These are phyloP conservation scores for Amblyopsis rosae DNA, from an alignment of 2,113 vertebrate species.

Conservation along the genomic window DNA sequence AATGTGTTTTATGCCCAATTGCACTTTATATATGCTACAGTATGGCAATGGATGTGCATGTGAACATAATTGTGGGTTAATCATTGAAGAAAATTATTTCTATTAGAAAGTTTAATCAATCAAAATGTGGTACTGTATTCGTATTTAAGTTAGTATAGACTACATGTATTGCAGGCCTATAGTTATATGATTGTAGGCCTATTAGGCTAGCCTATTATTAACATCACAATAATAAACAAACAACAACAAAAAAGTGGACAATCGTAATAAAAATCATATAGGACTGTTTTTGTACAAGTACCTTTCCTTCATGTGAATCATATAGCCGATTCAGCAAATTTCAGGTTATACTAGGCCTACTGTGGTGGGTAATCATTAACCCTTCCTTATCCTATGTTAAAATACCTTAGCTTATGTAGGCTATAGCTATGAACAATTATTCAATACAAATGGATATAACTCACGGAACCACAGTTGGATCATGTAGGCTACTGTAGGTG, in stretches of 20 bases:
- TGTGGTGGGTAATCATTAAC: slow-evolving; percentile 59
- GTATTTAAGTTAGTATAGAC: not conserved
- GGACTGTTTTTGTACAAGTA: not conserved
- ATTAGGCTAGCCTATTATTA: not conserved
- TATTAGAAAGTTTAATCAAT: too few relatives aligned
- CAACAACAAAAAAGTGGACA: not conserved
- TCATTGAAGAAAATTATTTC: too few relatives aligned
- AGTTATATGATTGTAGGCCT: too few relatives aligned
- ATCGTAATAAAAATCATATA: slow-evolving; percentile 4
- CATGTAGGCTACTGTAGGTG: too few relatives aligned
- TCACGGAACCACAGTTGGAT: too few relatives aligned
- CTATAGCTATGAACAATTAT: not conserved
- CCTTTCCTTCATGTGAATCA: slow-evolving; percentile 3
- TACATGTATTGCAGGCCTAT: too few relatives aligned
- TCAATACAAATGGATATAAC: too few relatives aligned
- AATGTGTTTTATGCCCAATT: not conserved
- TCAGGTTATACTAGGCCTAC: slow-evolving; percentile 44
- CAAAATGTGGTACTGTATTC: too few relatives aligned
- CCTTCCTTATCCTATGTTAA: slow-evolving; percentile 6
- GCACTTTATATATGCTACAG: not conserved
- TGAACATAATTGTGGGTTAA: not conserved
- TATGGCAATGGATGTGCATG: not conserved
- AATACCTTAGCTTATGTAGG: not conserved
- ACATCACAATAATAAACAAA: not conserved
- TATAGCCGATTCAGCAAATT: slow-evolving; percentile 58